phyloP scores from a whole-genome alignment of 2,797 vertebrate species.

The Scolopax rusticola region DNA sequence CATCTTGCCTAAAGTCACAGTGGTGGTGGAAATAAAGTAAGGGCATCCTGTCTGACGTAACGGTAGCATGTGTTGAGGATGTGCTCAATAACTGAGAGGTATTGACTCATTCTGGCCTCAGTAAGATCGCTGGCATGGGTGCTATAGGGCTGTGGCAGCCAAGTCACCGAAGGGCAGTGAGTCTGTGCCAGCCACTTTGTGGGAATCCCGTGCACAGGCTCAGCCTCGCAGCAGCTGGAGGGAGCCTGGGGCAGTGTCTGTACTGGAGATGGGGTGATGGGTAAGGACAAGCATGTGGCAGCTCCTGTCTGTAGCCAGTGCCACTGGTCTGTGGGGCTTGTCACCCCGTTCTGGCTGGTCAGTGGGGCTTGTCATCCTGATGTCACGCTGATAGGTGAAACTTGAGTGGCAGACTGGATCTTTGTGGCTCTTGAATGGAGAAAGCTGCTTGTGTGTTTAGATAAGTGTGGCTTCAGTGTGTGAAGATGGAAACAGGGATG shows the following conservation, averaged over 20 bases:
- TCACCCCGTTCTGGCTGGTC: fast-evolving
- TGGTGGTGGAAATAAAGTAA: not conserved
- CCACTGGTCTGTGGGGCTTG: not conserved
- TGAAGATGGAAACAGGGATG: not conserved
- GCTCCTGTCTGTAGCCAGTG: not conserved
- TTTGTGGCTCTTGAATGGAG: not conserved
- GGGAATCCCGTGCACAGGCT: not conserved
- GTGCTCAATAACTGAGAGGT: not conserved
- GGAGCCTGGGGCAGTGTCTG: fast-evolving
- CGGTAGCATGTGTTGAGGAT: not conserved
- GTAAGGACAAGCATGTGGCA: fast-evolving
- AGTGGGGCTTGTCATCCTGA: not conserved
- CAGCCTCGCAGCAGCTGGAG: not conserved
- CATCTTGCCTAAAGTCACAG: not conserved
- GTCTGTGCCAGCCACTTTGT: fast-evolving
- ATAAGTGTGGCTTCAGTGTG: not conserved
- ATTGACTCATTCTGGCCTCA: not conserved
- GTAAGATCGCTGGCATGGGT: not conserved
- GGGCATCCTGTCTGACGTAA: fast-evolving
- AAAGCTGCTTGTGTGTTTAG: not conserved
- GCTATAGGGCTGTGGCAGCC: not conserved
- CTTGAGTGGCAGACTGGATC: not conserved
- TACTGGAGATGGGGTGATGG: not conserved
- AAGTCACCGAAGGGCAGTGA: not conserved
- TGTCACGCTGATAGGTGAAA: fast-evolving